Evolutionary conservation across 2,888 invertebrate species (phyloP), one percentile per base, ranked within the genome.

Genomic region (Tetramorium bicarinatum): DNA sequence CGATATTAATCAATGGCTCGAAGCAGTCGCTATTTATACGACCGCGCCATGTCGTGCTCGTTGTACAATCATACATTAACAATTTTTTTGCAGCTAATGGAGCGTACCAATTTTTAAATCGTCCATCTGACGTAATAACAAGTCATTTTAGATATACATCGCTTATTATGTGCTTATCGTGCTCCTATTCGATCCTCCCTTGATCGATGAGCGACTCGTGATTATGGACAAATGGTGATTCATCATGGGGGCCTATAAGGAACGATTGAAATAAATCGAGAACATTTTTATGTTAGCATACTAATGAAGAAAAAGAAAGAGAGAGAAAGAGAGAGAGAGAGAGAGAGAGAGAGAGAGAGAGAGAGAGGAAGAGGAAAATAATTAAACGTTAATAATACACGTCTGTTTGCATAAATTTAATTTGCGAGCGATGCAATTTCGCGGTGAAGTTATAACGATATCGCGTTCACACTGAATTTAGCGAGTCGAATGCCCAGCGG

Each of bases 1-100:
- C 82, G 89, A 87, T 87, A 85, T 80, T 82, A 88, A 89, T 86
- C 86, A 67, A 74, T 80, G 82, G 86, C 82, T 84, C 83, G 67
- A 74, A 89, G 69, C 86, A 77, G 86, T 89, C 86, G 82, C 49
- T 87, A 83, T 52, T 76, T 67, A 76, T 52, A n/a, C 52, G 67
- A 66, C 38, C 75, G 56, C 75, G 56, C 62, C 74, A 61, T 47
- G 74, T 41, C n/a, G n/a, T 29, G 66, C 34, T 66, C 41, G 52
- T 66, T 52, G 64, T 47, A 66, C 41, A 52, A 66, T 76, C 67
- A 7, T 76, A 13, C 41, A 66, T 76, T 76, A 76, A 52, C 41
- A 13, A 76, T 67, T 76, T 76, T 75, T 76, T 76, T 76, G 67
- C 67, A 18, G 67, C 9, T 54, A 52, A 54, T 76, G 67, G 41